Base-by-base conservation (phyloP, 2,888 invertebrate genomes). In the Torymus tubicola region DNA sequence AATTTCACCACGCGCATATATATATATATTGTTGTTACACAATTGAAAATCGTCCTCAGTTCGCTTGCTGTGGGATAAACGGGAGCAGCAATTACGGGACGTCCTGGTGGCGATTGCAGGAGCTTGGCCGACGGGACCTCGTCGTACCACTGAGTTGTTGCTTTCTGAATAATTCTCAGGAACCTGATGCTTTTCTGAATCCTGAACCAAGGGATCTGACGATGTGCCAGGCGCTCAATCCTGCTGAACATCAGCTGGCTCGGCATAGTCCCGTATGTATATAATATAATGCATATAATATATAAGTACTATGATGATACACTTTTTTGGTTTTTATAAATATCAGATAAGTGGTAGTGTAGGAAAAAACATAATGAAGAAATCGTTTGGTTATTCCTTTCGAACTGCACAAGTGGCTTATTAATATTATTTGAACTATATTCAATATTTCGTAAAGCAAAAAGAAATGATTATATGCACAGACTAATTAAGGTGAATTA, bases 21-120 rank as follows among this genome's bases (percentile, higher is more conserved):
- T 21, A 31, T 8, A 8, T 2, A 2, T 8, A 31, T 31, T 31
- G 8, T 5, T 31, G 5, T 5, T 31, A 42, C 42, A 42, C 42
- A 42, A 42, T 8, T 42, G 8, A 42, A 42, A 42, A 42, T 42
- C 8, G 42, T 42, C 53, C 18, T 4, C 89, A 95, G 95, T 94
- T 96, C 88, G 93, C 94, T 78, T 96, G 96, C 87, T 96, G 96
- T 89, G 96, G 96, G 42, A 95, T 96, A 90, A 93, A 94, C 68
- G 94, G 94, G 85, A 95, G 95, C 10, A 93, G 94, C 81, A 96
- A 96, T 92, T 96, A 96, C 90, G 96, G 96, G 86, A 95, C 95
- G 84, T 96, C 96, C 0, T 91, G 94, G 87, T 96, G 96, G 96
- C 93, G 95, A 83, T 91, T 96, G 69, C 94, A 95, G 86, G 93